Evolutionary conservation across 2,797 vertebrate species (phyloP).

Genomic region (Tokudaia tokunoshimensis): DNA sequence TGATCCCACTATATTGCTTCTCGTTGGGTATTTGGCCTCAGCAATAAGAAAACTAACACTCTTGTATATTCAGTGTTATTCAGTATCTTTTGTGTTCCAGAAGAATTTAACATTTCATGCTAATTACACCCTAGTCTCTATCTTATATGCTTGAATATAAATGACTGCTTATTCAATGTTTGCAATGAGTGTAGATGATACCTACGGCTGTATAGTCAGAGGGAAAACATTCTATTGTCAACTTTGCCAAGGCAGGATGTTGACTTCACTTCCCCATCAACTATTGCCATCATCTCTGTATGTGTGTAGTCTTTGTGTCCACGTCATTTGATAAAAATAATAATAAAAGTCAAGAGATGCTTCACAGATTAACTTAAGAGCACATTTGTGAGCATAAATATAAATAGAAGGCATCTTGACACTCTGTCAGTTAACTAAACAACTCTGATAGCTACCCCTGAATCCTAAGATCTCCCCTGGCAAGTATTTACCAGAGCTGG

Average conservation of each 20-base stretch:
- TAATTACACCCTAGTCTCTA: neutral
- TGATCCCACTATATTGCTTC: neutral
- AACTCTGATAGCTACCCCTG: neutral
- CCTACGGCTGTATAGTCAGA: conserved; percentile 22
- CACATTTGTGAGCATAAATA: neutral
- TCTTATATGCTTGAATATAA: conserved; percentile 28
- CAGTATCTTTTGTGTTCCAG: conserved; percentile 1
- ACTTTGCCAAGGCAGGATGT: neutral
- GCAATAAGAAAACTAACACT: neutral
- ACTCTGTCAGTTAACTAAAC: neutral
- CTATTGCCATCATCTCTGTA: neutral
- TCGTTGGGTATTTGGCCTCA: neutral
- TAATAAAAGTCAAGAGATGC: neutral
- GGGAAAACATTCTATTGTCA: neutral
- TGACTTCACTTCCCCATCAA: neutral
- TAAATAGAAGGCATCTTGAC: neutral
- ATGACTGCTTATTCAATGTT: conserved; percentile 60
- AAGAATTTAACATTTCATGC: conserved; percentile 18
- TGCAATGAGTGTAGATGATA: conserved; percentile 23
- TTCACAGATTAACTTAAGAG: neutral
- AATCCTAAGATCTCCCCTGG: neutral
- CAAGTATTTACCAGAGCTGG: neutral
- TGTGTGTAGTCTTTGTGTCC: neutral
- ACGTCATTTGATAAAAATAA: conserved; percentile 30
- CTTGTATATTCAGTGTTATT: neutral